These are phyloP conservation scores for Ornithoptera alexandrae DNA, from an alignment of 2,888 invertebrate species.

Conservation along the genomic window DNA sequence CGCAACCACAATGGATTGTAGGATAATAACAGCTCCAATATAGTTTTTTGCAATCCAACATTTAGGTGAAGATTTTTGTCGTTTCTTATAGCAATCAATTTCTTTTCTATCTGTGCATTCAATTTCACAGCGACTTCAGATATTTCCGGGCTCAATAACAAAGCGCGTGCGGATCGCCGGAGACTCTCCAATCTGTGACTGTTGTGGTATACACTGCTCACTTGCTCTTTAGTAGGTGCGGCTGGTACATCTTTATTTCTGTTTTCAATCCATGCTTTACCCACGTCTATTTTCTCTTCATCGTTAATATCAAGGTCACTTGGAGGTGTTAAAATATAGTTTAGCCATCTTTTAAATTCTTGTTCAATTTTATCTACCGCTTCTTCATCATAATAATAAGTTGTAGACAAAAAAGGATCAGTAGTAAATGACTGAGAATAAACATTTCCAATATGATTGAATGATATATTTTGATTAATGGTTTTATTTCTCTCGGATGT, in stretches of 20 bases:
- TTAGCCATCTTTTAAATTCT: slow-evolving; percentile 89
- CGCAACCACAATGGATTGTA: slow-evolving; percentile 96
- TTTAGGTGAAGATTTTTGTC: slow-evolving; percentile 92
- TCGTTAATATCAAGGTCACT: slow-evolving; percentile 83
- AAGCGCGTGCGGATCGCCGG: slow-evolving; percentile 82
- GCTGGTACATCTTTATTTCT: slow-evolving; percentile 82
- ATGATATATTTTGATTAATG: slow-evolving; percentile 60
- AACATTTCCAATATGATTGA: slow-evolving; percentile 64
- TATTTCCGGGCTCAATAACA: slow-evolving; percentile 83
- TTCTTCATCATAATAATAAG: slow-evolving; percentile 83
- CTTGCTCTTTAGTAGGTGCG: slow-evolving; percentile 85
- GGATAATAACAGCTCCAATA: slow-evolving; percentile 87
- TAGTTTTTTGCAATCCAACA: slow-evolving; percentile 87
- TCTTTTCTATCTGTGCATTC: slow-evolving; percentile 85
- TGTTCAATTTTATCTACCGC: slow-evolving; percentile 85
- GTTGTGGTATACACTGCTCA: slow-evolving; percentile 84
- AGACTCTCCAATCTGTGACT: slow-evolving; percentile 83
- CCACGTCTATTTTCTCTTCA: slow-evolving; percentile 84
- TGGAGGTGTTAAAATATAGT: slow-evolving; percentile 87
- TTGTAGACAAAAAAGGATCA: slow-evolving; percentile 84
- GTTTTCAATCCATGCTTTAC: slow-evolving; percentile 87
- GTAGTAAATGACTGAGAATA: slow-evolving; percentile 76
- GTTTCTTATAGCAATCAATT: slow-evolving; percentile 85
- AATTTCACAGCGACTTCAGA: slow-evolving; percentile 84
- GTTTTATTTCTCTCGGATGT: slow-evolving; percentile 67